Conservation (phyloP, 2,113 vertebrate species). For the Syngnathoides biaculeatus region DNA sequence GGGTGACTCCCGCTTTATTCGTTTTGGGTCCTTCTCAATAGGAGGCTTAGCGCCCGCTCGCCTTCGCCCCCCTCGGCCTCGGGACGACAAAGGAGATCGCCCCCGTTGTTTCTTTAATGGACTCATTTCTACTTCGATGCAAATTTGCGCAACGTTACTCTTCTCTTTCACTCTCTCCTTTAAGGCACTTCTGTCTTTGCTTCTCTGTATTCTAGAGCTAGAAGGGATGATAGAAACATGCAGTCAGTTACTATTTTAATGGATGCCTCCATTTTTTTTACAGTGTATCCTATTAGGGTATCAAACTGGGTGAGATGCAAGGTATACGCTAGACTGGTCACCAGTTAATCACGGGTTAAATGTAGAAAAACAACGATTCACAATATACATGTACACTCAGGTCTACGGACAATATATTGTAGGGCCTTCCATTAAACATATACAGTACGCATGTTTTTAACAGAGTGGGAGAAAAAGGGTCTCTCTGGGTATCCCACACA, state of each 20-base stretch:
- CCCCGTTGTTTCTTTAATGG: slow-evolving; percentile 77
- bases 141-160: slow-evolving; percentile 26
- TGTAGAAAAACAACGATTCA: neutral
- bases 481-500: neutral
- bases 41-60: slow-evolving; percentile 55
- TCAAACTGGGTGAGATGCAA: neutral
- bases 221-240: slow-evolving; percentile 38
- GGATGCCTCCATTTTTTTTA: neutral
- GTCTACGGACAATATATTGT: too few relatives aligned
- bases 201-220: slow-evolving; percentile 34
- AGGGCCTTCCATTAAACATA: neutral
- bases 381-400: too few relatives aligned
- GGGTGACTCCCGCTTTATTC: slow-evolving; percentile 59
- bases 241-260: slow-evolving; percentile 22
- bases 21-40: slow-evolving; percentile 62
- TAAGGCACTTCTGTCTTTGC: slow-evolving; percentile 14
- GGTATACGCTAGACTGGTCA: neutral
- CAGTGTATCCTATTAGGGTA: neutral
- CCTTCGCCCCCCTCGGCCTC: slow-evolving; percentile 76
- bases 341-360: neutral
- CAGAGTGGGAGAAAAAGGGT: neutral
- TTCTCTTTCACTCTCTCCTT: slow-evolving; percentile 30
- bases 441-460: neutral
- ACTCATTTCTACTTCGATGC: slow-evolving; percentile 74
- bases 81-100: slow-evolving; percentile 72